phyloP scores from a whole-genome alignment of 1,140 invertebrate genomes.

The Scaptomyza graminum region DNA sequence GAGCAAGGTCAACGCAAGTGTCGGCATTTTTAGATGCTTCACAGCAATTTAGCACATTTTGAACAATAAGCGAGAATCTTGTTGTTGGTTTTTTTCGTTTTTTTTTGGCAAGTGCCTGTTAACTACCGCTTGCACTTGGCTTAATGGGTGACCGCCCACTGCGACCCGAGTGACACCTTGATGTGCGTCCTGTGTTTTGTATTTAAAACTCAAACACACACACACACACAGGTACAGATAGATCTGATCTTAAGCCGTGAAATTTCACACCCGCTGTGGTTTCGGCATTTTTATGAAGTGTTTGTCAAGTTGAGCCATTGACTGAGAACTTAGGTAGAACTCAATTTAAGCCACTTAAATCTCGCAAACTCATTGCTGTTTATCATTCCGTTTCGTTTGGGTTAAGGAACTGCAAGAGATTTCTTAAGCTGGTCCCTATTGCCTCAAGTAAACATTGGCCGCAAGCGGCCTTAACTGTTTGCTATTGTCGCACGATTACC shows the following conservation, averaged over 20 bases:
- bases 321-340: constrained; percentile 13
- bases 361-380: constrained; percentile 36
- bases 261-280: constrained; percentile 76
- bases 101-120: constrained; percentile 61
- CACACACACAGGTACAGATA: constrained; percentile 32
- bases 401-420: constrained; percentile 4
- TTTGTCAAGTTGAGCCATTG: constrained; percentile 25
- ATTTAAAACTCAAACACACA: neutral
- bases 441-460: constrained; percentile 35
- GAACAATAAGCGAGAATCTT: constrained; percentile 30
- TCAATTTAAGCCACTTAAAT: constrained; percentile 25
- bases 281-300: constrained; percentile 54
- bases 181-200: constrained; percentile 30
- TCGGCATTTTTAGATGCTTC: constrained; percentile 39
- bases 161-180: constrained; percentile 14
- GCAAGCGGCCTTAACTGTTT: constrained; percentile 24
- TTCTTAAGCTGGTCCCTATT: constrained; percentile 3
- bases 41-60: constrained; percentile 26
- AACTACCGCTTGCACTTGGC: constrained; percentile 46
- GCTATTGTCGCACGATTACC: constrained; percentile 18
- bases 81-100: too few relatives aligned
- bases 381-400: too few relatives aligned
- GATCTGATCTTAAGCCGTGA: constrained; percentile 57
- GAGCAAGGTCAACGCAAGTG: constrained; percentile 53
- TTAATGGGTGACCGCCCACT: constrained; percentile 40